Evolutionary conservation across 2,888 invertebrate species (phyloP), one percentile per base, ranked within the genome.

Genomic region (Chymomyza caudatula): DNA sequence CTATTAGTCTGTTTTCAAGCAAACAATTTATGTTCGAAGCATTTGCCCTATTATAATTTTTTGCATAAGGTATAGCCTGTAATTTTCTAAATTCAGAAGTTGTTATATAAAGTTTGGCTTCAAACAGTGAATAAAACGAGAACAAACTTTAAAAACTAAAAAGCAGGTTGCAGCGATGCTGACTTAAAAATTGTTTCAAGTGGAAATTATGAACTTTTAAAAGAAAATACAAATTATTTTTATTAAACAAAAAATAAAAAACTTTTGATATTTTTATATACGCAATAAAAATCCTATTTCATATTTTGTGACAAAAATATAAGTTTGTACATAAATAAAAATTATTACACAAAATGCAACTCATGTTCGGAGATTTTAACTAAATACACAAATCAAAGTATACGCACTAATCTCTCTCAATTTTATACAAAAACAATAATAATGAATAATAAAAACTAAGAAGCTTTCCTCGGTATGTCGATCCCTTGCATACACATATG

Each of bases 181-280:
- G 29, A 37, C 29, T 37, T 37, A 37, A 37, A 37, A 37, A 37
- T 37, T 37, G 29, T 11, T 37, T 37, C 29, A 11, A 37, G 29
- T 37, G 29, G 29, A 8, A 29, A 56, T 29, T 44, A 58, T 47
- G n/a, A 64, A 53, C 20, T 29, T 6, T 17, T 56, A 52, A 53
- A 62, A 22, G 58, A 54, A 67, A 69, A 67, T 54, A 58, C 15
- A 64, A 64, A 54, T 11, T 37, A 37, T 11, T 11, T 11, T 4
- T 37, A 37, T 37, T 37, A 2, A 37, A 37, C 11, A 53, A 65
- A 22, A 65, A 43, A 43, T 59, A 67, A 74, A 73, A 43, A 67
- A 73, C 67, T 85, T 86, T 85, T 86, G 85, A 87, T 86, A 87
- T 86, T 87, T 85, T 85, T 86, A 87, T 86, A 86, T 81, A 81